A percentile compares a stretch with the other conserved stretches of the same genome.
phyloP scores from a whole-genome alignment of 2,888 invertebrate species.

The Hydrotaea diabolus region DNA sequence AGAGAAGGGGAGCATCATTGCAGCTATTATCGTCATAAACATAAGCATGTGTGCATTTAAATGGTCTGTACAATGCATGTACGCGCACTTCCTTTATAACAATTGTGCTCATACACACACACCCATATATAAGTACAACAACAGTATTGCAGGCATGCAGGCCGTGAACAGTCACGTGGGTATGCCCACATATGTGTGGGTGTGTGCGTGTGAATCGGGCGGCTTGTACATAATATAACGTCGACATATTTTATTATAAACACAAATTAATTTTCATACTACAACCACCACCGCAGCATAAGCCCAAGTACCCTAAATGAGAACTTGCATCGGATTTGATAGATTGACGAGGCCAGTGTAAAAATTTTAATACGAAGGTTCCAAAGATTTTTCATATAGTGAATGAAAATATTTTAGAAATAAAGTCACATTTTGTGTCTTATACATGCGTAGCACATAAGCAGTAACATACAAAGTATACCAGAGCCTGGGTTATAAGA shows the following conservation, averaged over 20 bases:
- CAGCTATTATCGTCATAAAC: background rate
- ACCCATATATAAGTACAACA: background rate
- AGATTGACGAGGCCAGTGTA: background rate
- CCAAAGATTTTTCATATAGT: no score
- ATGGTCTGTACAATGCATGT: background rate
- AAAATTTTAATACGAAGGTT: background rate
- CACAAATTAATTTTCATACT: slow-evolving; percentile 53
- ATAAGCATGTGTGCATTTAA: slow-evolving; percentile 4
- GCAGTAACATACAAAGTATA: no score
- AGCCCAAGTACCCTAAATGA: slow-evolving; percentile 23
- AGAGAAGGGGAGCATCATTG: background rate
- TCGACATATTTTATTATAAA: slow-evolving; percentile 57
- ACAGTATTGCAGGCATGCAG: no score
- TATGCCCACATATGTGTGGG: background rate
- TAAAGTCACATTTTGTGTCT: no score
- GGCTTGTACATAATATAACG: slow-evolving; percentile 20
- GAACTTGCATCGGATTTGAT: background rate
- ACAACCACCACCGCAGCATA: slow-evolving; percentile 1
- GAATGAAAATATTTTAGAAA: no score
- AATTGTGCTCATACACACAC: background rate
- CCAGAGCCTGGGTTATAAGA: no score
- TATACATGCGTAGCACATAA: no score
- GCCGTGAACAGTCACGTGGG: no score
- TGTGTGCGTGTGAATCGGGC: background rate
- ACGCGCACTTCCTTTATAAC: background rate